Evolutionary conservation across 2,113 vertebrate genomes (phyloP).

Genomic region (Climacteris rufus): DNA sequence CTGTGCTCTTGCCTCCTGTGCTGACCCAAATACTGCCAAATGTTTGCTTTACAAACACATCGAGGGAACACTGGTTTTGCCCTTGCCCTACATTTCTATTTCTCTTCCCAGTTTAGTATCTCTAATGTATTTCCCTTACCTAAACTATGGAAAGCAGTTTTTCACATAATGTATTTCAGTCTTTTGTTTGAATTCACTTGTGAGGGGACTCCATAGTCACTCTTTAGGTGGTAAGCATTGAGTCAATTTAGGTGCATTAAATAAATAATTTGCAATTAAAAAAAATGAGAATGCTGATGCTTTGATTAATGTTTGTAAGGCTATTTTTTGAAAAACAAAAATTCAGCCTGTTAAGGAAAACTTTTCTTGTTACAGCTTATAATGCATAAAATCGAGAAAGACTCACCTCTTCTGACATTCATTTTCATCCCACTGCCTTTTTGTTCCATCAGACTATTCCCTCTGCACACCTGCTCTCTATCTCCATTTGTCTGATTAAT

Average conservation of each 20-base stretch:
- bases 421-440: slow-evolving; percentile 14
- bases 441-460: not conserved
- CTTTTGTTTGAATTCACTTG: not conserved
- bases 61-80: not conserved
- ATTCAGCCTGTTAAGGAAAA: not conserved
- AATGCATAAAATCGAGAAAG: not conserved
- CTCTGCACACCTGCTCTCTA: slow-evolving; percentile 17
- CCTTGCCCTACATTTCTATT: not conserved
- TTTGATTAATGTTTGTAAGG: not conserved
- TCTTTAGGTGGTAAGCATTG: not conserved
- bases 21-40: not conserved
- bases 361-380: not conserved
- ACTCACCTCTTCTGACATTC: not conserved
- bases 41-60: slow-evolving; percentile 36
- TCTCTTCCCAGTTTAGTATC: not conserved
- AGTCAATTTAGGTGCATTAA: not conserved
- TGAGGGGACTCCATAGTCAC: not conserved
- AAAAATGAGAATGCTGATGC: not conserved
- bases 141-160: not conserved
- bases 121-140: not conserved
- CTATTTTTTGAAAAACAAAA: not conserved
- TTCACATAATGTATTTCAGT: not conserved
- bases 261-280: not conserved
- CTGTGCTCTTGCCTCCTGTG: not conserved
- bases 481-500: slow-evolving; percentile 50